Conservation (phyloP, 2,113 vertebrate genomes). For the Mus spicilegus region DNA sequence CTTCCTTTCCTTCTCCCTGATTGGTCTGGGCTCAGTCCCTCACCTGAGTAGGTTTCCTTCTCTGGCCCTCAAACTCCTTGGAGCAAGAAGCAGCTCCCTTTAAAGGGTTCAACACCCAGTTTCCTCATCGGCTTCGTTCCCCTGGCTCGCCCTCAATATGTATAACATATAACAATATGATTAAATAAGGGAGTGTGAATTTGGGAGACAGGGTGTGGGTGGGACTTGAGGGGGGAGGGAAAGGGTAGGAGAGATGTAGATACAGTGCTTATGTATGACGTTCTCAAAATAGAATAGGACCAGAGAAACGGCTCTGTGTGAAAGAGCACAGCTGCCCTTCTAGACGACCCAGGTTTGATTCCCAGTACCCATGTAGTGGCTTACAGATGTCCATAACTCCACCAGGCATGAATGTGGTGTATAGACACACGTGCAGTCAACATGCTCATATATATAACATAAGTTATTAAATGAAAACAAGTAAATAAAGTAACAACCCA, state of each 20-base stretch:
- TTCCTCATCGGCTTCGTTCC: neutral
- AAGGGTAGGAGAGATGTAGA: too few species aligned
- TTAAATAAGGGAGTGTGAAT: neutral
- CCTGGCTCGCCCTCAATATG: neutral
- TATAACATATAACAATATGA: neutral
- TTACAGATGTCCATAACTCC: neutral
- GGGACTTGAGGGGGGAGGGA: neutral
- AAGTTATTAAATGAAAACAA: neutral
- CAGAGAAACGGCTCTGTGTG: neutral
- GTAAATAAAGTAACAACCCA: conserved; percentile 9
- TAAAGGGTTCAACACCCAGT: neutral
- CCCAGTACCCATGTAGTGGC: neutral
- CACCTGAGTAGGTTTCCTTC: neutral
- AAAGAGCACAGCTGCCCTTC: neutral
- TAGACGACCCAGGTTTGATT: neutral
- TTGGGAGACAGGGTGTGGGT: neutral
- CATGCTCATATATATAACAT: neutral
- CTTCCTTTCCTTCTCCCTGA: neutral
- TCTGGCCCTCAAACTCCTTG: neutral
- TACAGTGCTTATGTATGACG: neutral
- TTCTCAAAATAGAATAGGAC: neutral
- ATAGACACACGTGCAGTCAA: neutral
- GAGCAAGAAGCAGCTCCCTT: neutral
- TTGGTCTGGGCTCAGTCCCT: neutral
- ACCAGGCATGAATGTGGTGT: neutral